Base-by-base conservation (phyloP, 2,888 invertebrate species). In the Pegoplata infirma region DNA sequence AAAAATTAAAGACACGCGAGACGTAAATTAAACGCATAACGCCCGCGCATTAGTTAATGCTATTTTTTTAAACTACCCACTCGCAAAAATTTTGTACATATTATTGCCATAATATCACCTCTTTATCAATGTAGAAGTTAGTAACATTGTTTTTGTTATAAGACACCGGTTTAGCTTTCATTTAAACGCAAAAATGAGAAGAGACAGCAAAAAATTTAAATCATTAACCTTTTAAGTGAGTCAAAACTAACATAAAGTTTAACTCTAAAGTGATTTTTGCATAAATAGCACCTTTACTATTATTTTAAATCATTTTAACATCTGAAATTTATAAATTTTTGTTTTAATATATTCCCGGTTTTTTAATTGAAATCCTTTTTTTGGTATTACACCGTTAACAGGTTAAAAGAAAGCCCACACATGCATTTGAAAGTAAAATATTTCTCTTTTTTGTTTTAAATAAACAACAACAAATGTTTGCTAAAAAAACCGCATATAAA, bases 121-220 rank as follows among this genome's bases (percentile, higher is more conserved):
- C 36, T 47, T 28, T 28, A 28, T 44, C 19, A 19, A 21, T 7
- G 19, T 14, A 36, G n/a, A 12, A 32, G 44, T 66, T n/a, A 32
- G 12, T 16, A 59, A 51, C 12, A 59, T 59, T 53, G 40, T n/a
- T n/a, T n/a, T n/a, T n/a, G n/a, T 64, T 69, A 58, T 19, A 47
- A 61, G 79, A 72, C 79, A 79, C 79, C 79, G 79, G 79, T 79
- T 79, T 71, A 51, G 71, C 75, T 75, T 72, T 79, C 75, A 75
- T 79, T 63, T 71, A 66, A 71, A 71, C 59, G 77, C 64, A 68
- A 76, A 73, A 55, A 12, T 23, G 19, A 67, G n/a, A n/a, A n/a
- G n/a, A n/a, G 32, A 40, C 44, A 46, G 63, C 40, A 25, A 64
- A 63, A 47, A 16, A 67, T 61, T 47, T 55, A 61, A n/a, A n/a